Evolutionary conservation across 2,113 vertebrate genomes (phyloP).

Genomic region (Laticauda laticaudata): DNA sequence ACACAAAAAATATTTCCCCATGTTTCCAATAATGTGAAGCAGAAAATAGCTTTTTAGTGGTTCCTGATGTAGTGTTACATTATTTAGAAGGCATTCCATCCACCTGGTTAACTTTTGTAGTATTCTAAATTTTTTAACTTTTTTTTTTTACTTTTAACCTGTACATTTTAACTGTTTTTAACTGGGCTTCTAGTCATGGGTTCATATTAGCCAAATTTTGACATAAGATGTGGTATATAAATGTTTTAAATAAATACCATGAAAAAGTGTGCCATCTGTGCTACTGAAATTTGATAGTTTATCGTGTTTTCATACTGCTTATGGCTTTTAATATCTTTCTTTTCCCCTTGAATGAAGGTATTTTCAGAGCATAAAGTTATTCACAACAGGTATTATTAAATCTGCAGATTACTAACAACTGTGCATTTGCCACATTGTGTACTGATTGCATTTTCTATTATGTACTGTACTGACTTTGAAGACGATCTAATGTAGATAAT

Average conservation of each 20-base stretch:
- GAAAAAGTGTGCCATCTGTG: background rate
- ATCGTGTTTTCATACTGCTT: background rate
- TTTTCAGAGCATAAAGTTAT: background rate
- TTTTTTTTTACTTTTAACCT: background rate
- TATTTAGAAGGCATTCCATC: background rate
- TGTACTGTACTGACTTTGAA: background rate
- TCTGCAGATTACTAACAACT: background rate
- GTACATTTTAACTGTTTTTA: background rate
- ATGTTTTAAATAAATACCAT: background rate
- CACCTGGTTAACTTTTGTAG: background rate
- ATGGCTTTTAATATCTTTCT: background rate
- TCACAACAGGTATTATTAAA: background rate
- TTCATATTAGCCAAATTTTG: background rate
- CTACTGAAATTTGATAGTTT: background rate
- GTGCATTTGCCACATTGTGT: background rate
- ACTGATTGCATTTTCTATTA: background rate
- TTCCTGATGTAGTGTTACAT: background rate
- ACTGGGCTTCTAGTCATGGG: background rate
- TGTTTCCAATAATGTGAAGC: background rate
- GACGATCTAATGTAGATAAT: background rate
- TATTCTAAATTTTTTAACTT: background rate
- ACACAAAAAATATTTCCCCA: background rate
- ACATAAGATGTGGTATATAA: background rate
- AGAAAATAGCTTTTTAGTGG: background rate
- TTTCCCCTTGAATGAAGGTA: background rate